Conservation (phyloP, 2,888 invertebrate genomes). For the Eilema caniola region DNA sequence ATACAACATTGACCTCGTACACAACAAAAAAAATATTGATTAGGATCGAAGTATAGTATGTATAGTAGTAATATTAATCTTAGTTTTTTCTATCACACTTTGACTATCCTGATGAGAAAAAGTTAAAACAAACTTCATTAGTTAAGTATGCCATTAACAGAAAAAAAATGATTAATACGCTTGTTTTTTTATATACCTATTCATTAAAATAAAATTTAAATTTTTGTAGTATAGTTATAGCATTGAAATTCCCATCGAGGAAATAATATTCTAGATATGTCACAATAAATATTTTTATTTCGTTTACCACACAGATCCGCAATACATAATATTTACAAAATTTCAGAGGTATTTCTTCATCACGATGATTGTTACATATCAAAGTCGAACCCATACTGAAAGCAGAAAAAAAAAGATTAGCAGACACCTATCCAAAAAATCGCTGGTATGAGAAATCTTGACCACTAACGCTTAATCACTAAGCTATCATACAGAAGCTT, state of each 20-base stretch:
- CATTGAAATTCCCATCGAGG: not conserved
- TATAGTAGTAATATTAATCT: not conserved
- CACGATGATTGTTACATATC: constrained; percentile 50
- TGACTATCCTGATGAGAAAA: not conserved
- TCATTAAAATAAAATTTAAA: too few relatives aligned
- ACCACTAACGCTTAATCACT: too few relatives aligned
- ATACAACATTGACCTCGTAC: not conserved
- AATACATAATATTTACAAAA: not conserved
- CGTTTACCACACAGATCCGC: not conserved
- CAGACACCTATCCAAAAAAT: not conserved
- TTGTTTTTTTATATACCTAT: too few relatives aligned
- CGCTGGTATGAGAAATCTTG: too few relatives aligned
- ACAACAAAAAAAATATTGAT: not conserved
- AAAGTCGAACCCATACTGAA: constrained; percentile 66
- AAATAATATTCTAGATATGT: not conserved
- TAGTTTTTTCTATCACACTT: not conserved
- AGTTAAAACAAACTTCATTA: not conserved
- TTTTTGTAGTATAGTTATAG: not conserved
- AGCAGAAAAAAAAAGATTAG: constrained; percentile 24
- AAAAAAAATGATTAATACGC: too few relatives aligned
- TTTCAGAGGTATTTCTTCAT: not conserved
- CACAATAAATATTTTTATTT: not conserved
- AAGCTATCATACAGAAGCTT: too few relatives aligned
- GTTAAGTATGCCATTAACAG: not conserved
- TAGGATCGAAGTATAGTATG: not conserved